A percentile compares a stretch with the other conserved stretches of the same genome.
These are phyloP conservation scores for Phrynosoma blainvillii DNA, from an alignment of 2,113 vertebrate species.

Conservation along the genomic window DNA sequence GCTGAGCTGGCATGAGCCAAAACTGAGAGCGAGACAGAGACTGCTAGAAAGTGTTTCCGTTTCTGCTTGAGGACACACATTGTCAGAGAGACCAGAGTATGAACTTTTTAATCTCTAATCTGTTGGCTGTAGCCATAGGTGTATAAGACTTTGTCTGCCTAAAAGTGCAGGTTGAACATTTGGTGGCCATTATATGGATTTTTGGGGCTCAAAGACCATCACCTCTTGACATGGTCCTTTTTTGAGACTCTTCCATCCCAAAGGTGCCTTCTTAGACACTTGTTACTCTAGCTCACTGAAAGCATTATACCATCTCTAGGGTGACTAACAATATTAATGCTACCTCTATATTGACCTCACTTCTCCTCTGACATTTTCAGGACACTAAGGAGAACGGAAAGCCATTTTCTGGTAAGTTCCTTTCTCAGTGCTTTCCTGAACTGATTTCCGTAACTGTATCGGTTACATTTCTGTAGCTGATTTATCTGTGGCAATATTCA, in stretches of 20 bases:
- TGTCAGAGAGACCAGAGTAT: background rate
- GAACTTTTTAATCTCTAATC: background rate
- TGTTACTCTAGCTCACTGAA: background rate
- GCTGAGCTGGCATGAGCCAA: background rate
- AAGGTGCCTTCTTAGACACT: background rate
- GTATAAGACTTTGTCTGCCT: background rate
- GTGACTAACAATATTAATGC: no score
- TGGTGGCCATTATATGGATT: no score
- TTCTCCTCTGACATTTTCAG: background rate
- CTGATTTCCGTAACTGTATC: no score
- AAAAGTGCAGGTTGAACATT: background rate
- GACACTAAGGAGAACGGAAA: background rate
- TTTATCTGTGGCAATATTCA: no score
- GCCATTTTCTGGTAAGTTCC: slow-evolving; percentile 28
- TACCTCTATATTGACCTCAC: background rate
- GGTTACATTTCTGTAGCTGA: no score
- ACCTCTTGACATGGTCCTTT: background rate
- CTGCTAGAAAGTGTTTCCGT: background rate
- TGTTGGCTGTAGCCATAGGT: background rate
- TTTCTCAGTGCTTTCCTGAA: no score
- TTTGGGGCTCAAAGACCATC: background rate
- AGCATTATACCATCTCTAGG: background rate
- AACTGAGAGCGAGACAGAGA: background rate
- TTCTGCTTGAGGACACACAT: background rate
- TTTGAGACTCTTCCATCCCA: background rate